Evolutionary conservation across 2,888 invertebrate species (phyloP), one percentile per base, ranked within the genome.

Genomic region (Ptychoptera albimana): DNA sequence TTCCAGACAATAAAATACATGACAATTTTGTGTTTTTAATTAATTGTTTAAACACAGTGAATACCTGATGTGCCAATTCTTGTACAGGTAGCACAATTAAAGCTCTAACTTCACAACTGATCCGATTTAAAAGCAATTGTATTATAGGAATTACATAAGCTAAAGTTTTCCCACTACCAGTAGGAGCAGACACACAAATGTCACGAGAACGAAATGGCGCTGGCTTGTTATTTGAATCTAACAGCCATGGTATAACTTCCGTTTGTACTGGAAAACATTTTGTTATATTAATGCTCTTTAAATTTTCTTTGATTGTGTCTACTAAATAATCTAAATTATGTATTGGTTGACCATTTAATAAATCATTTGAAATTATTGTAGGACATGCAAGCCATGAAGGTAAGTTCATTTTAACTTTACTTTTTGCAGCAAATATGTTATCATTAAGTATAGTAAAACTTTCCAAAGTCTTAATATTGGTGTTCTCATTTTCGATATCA

Each of bases 131-230:
- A 48, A 87, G 58, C 44, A 62, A 73, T 68, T 92, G 86, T 34
- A 96, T 68, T 39, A 96, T 78, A 8, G 97, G 97, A 49, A 97
- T 66, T 40, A 87, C 89, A 74, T 88, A 97, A 3, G 93, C 82
- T 46, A 97, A 66, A 1, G 97, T 97, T 70, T 97, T 97, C 14
- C 97, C 97, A 69, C 93, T 94, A 13, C 94, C 96, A 2, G 97
- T 97, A 1, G 97, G 94, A 13, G 96, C 93, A 37, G 92, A 93
- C 29, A 98, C 88, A 67, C 97, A 97, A 43, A 94, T 71, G 63
- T 98, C 97, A 52, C 82, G 74, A 0, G 89, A 84, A 66, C 85
- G 77, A 53, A 81, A 70, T 29, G 72, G 67, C 54, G 68, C 58
- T 45, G 77, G 70, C 51, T 75, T 67, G 49, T 68, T 60, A 51